A percentile compares a stretch with the other conserved stretches of the same genome.
Evolutionary conservation across 2,888 invertebrate genomes (phyloP).

Genomic region (Conchocele bisecta): DNA sequence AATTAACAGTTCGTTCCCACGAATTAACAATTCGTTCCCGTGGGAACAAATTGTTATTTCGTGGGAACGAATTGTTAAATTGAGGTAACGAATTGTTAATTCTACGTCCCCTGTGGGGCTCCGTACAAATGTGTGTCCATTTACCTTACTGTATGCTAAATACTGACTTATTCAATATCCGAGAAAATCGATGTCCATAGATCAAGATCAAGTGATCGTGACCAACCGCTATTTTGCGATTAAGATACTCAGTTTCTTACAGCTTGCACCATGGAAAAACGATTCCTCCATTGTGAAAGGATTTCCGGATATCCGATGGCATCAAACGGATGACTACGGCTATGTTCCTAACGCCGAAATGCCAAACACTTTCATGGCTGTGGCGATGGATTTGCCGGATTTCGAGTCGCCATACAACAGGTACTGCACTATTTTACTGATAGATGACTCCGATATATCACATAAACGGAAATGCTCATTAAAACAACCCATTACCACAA

Average conservation of each 20-base stretch:
- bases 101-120: no score
- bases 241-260: neutral
- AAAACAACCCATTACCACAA: no score
- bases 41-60: no score
- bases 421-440: no score
- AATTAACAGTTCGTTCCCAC: no score
- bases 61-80: no score
- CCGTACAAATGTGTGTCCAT: neutral
- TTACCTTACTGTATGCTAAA: neutral
- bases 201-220: neutral
- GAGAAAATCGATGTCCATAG: no score
- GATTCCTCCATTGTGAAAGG: conserved; percentile 54
- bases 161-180: no score
- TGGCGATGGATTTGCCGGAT: conserved; percentile 78
- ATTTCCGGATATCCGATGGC: conserved; percentile 78
- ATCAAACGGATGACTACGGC: conserved; percentile 76
- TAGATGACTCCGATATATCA: no score
- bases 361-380: conserved; percentile 77
- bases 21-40: no score
- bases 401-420: conserved; percentile 65
- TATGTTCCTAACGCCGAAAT: conserved; percentile 72
- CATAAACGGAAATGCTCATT: no score
- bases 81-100: no score
- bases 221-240: neutral
- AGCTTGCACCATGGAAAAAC: conserved; percentile 46